phyloP scores from a whole-genome alignment of 53 echinoderm and acorn worm genomes.

The Glandiceps talaboti region DNA sequence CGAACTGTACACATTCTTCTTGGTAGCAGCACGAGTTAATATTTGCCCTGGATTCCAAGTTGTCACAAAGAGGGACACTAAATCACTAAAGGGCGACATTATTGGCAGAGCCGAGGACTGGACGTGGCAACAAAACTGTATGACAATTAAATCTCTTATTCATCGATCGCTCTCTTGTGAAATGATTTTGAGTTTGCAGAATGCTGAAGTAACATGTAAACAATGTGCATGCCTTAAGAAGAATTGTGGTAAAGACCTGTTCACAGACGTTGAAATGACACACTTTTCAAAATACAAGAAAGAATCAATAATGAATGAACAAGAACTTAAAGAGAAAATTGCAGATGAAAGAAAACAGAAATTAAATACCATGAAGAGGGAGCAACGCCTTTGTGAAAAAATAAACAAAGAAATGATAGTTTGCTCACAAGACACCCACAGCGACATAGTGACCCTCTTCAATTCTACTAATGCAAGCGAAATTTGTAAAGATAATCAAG shows the following conservation, averaged over 20 bases:
- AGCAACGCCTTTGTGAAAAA: neutral
- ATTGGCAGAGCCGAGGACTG: neutral
- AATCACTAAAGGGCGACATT: neutral
- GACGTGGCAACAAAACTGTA: neutral
- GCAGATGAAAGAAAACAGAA: neutral
- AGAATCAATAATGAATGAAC: neutral
- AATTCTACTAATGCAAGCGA: neutral
- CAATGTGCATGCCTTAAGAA: neutral
- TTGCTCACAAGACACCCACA: neutral
- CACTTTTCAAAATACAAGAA: neutral
- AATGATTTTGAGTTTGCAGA: neutral
- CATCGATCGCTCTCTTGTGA: neutral
- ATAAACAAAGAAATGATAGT: neutral
- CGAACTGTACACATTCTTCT: neutral
- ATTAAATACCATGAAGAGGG: neutral
- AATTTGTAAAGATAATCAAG: neutral
- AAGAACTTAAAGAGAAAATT: neutral
- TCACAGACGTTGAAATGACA: neutral
- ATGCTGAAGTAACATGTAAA: neutral
- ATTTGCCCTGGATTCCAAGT: neutral
- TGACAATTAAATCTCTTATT: neutral
- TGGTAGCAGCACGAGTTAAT: neutral
- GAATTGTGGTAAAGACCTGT: neutral
- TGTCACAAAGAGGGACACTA: neutral
- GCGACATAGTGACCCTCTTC: neutral